Conservation (phyloP, 2,888 invertebrate genomes). For the Phyllotreta striolata region DNA sequence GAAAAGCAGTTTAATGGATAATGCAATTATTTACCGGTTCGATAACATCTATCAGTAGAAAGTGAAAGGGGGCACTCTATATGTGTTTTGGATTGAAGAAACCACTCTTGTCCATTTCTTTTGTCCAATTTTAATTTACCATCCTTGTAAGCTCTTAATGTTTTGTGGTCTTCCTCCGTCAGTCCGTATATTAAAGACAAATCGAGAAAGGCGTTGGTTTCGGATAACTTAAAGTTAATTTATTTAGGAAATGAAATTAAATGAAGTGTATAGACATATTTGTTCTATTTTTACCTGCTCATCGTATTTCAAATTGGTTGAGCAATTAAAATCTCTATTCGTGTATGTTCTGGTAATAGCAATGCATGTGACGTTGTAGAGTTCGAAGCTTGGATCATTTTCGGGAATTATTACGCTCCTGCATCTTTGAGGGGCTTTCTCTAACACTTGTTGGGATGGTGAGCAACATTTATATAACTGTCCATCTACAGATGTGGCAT, state of each 20-base stretch:
- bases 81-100: constrained; percentile 47
- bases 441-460: not conserved
- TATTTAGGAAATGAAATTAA: constrained; percentile 1
- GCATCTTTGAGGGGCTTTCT: too few species aligned
- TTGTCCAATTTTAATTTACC: constrained; percentile 52
- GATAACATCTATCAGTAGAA: constrained; percentile 32
- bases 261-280: too few species aligned
- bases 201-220: constrained; percentile 59
- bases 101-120: constrained; percentile 52
- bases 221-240: constrained; percentile 48
- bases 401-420: constrained; percentile 55
- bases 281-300: constrained; percentile 38
- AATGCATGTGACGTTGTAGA: constrained; percentile 54
- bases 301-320: constrained; percentile 26
- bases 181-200: constrained; percentile 60
- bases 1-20: not conserved
- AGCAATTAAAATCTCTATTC: constrained; percentile 47
- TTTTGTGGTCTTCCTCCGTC: constrained; percentile 49
- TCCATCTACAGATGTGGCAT: too few species aligned
- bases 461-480: constrained; percentile 50
- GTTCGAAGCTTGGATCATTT: constrained; percentile 53
- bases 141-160: constrained; percentile 48
- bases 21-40: constrained; percentile 27
- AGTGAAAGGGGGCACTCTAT: constrained; percentile 14
- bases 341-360: constrained; percentile 57